A percentile compares a stretch with the other conserved stretches of the same genome.
These are phyloP conservation scores for Lacerta agilis DNA, from an alignment of 2,797 vertebrate species.

Conservation along the genomic window DNA sequence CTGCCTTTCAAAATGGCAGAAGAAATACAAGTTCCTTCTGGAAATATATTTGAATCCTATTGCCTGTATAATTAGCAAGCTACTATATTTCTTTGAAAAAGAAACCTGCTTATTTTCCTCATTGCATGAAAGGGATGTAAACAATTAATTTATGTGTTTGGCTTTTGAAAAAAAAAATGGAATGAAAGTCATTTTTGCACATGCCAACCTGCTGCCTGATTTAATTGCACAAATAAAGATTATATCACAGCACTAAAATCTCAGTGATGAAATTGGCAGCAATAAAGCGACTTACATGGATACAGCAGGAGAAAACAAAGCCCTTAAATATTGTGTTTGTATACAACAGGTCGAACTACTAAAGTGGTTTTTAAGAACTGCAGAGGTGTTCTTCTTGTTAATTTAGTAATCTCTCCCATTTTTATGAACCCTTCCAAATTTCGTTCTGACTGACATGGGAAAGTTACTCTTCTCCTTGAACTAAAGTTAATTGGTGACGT, in stretches of 20 bases:
- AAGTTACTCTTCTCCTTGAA: background rate
- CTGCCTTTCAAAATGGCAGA: background rate
- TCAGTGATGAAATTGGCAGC: constrained; percentile 44
- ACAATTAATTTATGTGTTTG: constrained; percentile 2
- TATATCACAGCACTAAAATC: constrained; percentile 41
- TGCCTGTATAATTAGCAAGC: background rate
- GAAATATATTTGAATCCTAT: background rate
- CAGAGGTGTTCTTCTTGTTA: background rate
- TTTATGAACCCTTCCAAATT: background rate
- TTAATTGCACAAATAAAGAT: constrained; percentile 54
- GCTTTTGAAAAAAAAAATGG: constrained; percentile 15
- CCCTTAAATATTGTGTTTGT: background rate
- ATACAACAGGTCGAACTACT: constrained; percentile 14
- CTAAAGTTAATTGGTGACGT: too few species aligned
- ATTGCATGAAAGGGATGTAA: constrained; percentile 16
- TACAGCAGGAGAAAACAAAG: constrained; percentile 46
- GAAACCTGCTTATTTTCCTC: constrained; percentile 8
- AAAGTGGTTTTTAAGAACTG: background rate
- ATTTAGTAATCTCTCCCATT: background rate
- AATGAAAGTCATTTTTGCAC: constrained; percentile 19
- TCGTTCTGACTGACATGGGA: background rate
- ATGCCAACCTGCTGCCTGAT: constrained; percentile 46
- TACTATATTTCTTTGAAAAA: background rate
- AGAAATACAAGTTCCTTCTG: background rate
- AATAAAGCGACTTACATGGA: constrained; percentile 46